Conservation (phyloP, 2,797 vertebrate genomes). For the Acestrorhynchus altus region DNA sequence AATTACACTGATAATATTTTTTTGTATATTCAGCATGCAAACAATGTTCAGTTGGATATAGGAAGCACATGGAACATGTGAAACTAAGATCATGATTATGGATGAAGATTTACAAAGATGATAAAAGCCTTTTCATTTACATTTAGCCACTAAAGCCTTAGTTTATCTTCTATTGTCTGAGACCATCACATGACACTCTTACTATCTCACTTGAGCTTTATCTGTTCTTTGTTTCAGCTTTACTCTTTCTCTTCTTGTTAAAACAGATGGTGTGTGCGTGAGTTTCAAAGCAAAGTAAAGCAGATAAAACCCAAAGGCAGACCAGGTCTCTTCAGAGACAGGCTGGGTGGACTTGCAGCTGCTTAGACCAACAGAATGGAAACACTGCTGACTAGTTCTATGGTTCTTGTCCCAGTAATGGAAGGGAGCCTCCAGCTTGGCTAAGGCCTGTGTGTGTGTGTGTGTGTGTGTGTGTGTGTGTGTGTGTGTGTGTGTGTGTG, state of each 20-base stretch:
- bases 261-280: neutral
- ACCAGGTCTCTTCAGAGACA: neutral
- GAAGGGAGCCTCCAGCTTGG: conserved; percentile 36
- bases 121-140: neutral
- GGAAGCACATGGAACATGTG: neutral
- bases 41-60: conserved; percentile 15
- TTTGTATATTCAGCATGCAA: conserved; percentile 24
- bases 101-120: neutral
- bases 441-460: conserved; percentile 21
- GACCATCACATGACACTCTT: neutral
- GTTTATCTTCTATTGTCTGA: neutral
- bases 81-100: neutral
- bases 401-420: conserved; percentile 37
- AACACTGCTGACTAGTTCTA: conserved; percentile 51
- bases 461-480: conserved; percentile 8
- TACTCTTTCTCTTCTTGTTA: neutral
- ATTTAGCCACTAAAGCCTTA: neutral
- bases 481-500: conserved; percentile 10
- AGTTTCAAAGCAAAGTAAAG: neutral
- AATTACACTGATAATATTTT: conserved; percentile 30
- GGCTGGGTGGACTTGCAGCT: conserved; percentile 30
- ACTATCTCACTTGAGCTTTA: neutral
- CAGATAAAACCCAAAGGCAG: conserved; percentile 8
- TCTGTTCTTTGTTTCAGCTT: neutral
- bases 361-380: conserved; percentile 36